A percentile compares a stretch with the other conserved stretches of the same genome.
Conservation (phyloP, 2,113 vertebrate genomes). For the Vidua chalybeata region DNA sequence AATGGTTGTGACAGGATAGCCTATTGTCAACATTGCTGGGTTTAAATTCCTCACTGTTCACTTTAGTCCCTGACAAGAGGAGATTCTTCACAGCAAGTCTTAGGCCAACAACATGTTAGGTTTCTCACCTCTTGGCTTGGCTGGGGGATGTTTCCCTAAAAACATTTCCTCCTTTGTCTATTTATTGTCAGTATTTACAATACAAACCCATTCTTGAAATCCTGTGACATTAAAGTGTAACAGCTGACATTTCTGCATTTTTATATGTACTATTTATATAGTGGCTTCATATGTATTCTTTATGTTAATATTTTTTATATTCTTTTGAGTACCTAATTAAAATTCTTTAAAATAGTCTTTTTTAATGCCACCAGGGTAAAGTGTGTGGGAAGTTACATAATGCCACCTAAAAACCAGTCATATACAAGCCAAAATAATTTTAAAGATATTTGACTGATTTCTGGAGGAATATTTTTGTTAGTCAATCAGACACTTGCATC, state of each 20-base stretch:
- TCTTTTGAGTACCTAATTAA: not conserved
- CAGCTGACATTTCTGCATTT: not conserved
- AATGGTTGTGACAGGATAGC: not conserved
- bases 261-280: not conserved
- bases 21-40: not conserved
- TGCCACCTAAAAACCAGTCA: not conserved
- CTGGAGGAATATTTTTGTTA: not conserved
- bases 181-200: not conserved
- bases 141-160: not conserved
- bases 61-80: not conserved
- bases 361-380: not conserved
- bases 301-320: not conserved
- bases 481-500: not conserved
- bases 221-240: not conserved
- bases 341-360: not conserved
- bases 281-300: not conserved
- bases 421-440: not conserved
- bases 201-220: not conserved
- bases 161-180: not conserved
- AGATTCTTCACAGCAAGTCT: not conserved
- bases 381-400: not conserved
- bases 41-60: not conserved
- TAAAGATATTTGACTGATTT: not conserved
- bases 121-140: not conserved
- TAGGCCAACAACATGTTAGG: not conserved